Evolutionary conservation across 1,140 invertebrate species (phyloP), one percentile per base, ranked within the genome.

Genomic region (Formica exsecta): DNA sequence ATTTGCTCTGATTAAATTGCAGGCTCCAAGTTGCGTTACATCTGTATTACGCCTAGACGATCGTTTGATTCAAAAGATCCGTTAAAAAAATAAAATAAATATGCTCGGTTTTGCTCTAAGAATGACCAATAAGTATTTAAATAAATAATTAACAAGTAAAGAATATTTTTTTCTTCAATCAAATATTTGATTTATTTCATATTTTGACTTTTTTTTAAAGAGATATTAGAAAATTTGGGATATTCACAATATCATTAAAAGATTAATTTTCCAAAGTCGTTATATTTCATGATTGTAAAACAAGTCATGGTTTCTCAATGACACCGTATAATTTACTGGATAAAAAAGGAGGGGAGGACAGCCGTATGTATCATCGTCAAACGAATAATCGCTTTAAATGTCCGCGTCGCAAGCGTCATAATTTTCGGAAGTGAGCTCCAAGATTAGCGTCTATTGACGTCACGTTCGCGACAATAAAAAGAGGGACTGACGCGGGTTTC

Each of bases 391-490:
- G 73, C 77, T 48, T 73, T 59, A 83, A 89, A 86, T 54, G 77
- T 48, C 8, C 51, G 71, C 25, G 54, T n/a, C 48, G 48, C 59
- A 32, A 70, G 59, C 84, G 84, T 85, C 75, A 85, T 90, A 85
- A 89, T 90, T 90, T 90, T 90, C 88, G 75, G 80, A 89, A 90
- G 77, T 87, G 75, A 89, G 74, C 57, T 51, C 88, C 70, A 87
- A 87, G 88, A 90, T 89, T 87, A 90, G 89, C 83, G 79, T 77
- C 71, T 66, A 90, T 89, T 90, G 89, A 90, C 89, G 89, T 90
- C 89, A 89, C 54, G 9, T 41, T 68, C 73, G 80, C 74, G 80
- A 90, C 88, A 89, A 89, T 90, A 89, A 89, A 90, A 90, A 87
- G 83, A 89, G 85, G 59, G 59, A 87, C 74, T 68, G 22, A 32